These are phyloP conservation scores for Ameiurus melas DNA, from an alignment of 2,113 vertebrate species.

Conservation along the genomic window DNA sequence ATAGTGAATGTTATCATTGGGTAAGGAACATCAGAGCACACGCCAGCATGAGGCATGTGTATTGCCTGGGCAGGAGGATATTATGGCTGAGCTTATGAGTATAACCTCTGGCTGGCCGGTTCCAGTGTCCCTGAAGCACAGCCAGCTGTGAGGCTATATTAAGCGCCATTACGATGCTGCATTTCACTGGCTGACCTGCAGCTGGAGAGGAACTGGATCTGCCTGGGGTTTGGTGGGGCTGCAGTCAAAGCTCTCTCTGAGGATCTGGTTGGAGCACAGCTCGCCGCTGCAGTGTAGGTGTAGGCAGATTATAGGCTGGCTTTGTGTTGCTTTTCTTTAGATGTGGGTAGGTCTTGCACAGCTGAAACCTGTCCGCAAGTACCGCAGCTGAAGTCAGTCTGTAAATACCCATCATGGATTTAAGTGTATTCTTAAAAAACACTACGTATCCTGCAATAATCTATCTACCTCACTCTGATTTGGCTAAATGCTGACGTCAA, in stretches of 20 bases:
- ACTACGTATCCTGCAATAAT: background rate
- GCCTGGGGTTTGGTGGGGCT: constrained; percentile 38
- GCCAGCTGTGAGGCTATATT: constrained; percentile 53
- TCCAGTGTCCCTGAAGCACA: constrained; percentile 38
- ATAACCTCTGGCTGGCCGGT: constrained; percentile 31
- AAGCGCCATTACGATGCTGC: constrained; percentile 46
- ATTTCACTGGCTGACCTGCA: constrained; percentile 37
- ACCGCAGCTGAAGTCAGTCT: constrained; percentile 36
- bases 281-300: constrained; percentile 46
- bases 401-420: constrained; percentile 22
- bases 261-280: constrained; percentile 33
- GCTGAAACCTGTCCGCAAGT: constrained; percentile 25
- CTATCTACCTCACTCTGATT: background rate
- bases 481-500: background rate
- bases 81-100: constrained; percentile 44
- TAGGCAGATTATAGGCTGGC: constrained; percentile 43
- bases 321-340: constrained; percentile 43
- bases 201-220: constrained; percentile 50
- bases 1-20: constrained; percentile 11
- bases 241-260: constrained; percentile 30
- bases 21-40: constrained; percentile 42
- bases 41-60: constrained; percentile 31
- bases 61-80: constrained; percentile 38
- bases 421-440: background rate
- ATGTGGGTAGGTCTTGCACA: constrained; percentile 37